Evolutionary conservation across 1,140 invertebrate genomes (phyloP).

Genomic region (Lerema accius): DNA sequence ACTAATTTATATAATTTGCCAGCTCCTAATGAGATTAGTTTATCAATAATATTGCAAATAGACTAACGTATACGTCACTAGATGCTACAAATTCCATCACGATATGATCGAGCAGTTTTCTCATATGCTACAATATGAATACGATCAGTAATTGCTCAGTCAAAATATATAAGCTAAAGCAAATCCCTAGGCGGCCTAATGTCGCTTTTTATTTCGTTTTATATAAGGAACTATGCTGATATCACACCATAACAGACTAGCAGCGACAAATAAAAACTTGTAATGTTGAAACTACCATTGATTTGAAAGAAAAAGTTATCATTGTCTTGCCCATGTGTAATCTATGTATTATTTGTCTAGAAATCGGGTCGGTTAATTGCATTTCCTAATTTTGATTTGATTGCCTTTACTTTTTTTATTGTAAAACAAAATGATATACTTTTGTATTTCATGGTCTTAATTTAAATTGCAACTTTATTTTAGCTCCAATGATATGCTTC

Average conservation of each 20-base stretch:
- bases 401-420: too few species aligned
- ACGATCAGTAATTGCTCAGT: conserved; percentile 6
- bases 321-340: neutral
- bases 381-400: too few species aligned
- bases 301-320: neutral
- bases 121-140: conserved; percentile 27
- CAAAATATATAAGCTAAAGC: conserved; percentile 24
- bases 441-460: too few species aligned
- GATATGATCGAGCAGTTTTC: conserved; percentile 54
- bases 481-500: neutral
- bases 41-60: conserved; percentile 35
- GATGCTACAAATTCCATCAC: conserved; percentile 41
- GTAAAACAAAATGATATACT: too few species aligned
- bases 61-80: conserved; percentile 59
- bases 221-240: conserved; percentile 25
- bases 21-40: conserved; percentile 19
- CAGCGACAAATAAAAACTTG: neutral
- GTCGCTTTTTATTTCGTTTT: conserved; percentile 2
- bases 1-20: conserved; percentile 28
- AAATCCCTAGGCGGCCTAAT: conserved; percentile 3
- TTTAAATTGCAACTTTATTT: neutral
- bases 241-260: conserved; percentile 19
- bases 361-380: too few species aligned
- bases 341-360: too few species aligned
- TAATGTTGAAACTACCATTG: neutral